phyloP scores from a whole-genome alignment of 2,113 vertebrate genomes.

The Zosterops hypoxanthus region DNA sequence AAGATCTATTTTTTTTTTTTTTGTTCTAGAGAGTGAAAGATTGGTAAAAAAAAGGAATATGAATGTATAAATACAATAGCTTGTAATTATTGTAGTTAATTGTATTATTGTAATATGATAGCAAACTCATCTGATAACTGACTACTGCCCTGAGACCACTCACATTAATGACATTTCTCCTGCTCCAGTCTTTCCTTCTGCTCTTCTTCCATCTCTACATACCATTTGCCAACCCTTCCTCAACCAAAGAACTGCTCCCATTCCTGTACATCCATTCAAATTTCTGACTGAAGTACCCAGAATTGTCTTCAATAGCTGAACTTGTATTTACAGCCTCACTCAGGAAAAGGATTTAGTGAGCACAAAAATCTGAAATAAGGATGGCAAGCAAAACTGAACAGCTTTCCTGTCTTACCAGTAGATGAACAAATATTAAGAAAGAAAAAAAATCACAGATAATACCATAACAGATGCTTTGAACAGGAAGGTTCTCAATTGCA shows the following conservation, averaged over 20 bases:
- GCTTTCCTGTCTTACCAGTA: background rate
- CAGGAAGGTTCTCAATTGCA: background rate
- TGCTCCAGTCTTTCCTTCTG: background rate
- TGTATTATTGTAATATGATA: background rate
- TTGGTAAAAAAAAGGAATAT: background rate
- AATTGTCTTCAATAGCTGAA: background rate
- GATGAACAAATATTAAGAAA: background rate
- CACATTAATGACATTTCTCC: background rate
- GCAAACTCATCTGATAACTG: background rate
- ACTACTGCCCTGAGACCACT: background rate
- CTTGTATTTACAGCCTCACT: background rate
- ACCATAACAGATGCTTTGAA: background rate
- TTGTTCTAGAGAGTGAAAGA: background rate
- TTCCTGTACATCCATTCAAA: background rate
- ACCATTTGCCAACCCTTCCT: background rate
- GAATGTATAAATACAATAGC: background rate
- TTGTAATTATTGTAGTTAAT: background rate
- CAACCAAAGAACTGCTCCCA: background rate
- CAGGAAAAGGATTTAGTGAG: background rate
- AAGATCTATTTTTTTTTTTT: background rate
- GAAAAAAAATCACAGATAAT: background rate
- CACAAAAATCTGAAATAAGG: background rate
- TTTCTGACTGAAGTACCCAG: background rate
- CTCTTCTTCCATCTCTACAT: background rate
- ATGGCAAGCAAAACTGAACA: background rate